phyloP scores from a whole-genome alignment of 2,888 invertebrate species.

The Drosophila nr. fundita region DNA sequence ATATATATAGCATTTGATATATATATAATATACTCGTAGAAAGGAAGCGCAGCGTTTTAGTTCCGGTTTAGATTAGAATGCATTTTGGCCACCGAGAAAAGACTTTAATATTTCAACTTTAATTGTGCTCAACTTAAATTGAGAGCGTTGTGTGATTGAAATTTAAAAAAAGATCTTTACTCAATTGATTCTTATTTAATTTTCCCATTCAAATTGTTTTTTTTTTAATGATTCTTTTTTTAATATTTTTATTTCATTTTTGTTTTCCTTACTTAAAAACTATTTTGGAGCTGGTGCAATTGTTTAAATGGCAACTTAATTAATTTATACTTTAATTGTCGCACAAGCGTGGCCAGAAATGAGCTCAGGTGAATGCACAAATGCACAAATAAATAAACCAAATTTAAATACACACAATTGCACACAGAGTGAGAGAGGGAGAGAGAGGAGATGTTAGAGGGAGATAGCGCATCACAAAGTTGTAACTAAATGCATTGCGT shows the following conservation, averaged over 20 bases:
- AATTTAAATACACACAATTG: conserved; percentile 7
- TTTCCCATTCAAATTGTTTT: neutral
- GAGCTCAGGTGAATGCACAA: conserved; percentile 42
- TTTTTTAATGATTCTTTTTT: conserved; percentile 5
- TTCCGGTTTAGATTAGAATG: conserved; percentile 29
- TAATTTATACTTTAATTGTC: conserved; percentile 34
- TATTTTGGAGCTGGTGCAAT: conserved; percentile 17
- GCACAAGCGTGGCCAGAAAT: conserved; percentile 24
- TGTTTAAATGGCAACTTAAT: conserved; percentile 38
- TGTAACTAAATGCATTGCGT: conserved; percentile 40
- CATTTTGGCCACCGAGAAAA: neutral
- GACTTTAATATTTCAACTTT: neutral
- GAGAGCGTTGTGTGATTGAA: neutral
- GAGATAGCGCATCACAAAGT: neutral
- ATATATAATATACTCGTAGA: neutral
- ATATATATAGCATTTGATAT: neutral
- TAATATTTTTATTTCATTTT: neutral
- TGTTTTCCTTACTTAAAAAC: conserved; percentile 6
- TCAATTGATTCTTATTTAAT: conserved; percentile 18
- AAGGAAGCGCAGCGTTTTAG: conserved; percentile 10
- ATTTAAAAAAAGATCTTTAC: conserved; percentile 10
- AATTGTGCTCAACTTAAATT: accelerated
- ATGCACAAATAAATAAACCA: conserved; percentile 37
- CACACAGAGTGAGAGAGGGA: neutral
- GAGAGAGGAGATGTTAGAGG: neutral